These are phyloP conservation scores for Sinotaia quadrata DNA, from an alignment of 2,888 invertebrate genomes.

Conservation along the genomic window DNA sequence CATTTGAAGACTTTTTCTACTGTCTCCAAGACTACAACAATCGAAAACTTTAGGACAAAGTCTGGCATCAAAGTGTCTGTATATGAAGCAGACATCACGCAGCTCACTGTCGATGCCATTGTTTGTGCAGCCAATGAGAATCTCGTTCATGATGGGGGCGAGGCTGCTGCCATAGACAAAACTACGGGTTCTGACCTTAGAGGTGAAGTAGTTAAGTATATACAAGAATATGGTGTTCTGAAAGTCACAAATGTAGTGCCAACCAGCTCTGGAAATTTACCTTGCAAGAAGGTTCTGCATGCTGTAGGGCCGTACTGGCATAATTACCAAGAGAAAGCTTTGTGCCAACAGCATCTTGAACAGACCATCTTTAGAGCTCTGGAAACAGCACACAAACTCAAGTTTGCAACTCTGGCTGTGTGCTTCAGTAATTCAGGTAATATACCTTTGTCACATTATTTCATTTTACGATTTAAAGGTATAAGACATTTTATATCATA, in stretches of 20 bases:
- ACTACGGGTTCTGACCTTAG: conserved; percentile 8
- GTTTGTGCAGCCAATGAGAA: conserved; percentile 14
- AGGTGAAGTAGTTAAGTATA: not conserved
- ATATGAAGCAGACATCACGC: conserved; percentile 25
- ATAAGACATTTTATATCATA: too few relatives aligned
- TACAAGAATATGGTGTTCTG: not conserved
- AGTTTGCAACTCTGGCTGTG: conserved; percentile 1
- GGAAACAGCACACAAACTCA: not conserved
- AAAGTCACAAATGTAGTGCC: too few relatives aligned
- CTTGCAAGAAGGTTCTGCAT: too few relatives aligned
- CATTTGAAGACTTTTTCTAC: too few relatives aligned
- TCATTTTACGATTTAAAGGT: too few relatives aligned
- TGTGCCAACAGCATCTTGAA: conserved; percentile 4
- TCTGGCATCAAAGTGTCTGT: conserved; percentile 12
- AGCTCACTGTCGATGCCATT: conserved; percentile 23
- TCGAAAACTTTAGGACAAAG: not conserved
- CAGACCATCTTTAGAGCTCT: conserved; percentile 9
- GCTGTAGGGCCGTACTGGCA: conserved; percentile 31
- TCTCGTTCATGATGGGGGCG: conserved; percentile 22
- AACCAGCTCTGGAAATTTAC: too few relatives aligned
- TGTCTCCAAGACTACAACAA: too few relatives aligned
- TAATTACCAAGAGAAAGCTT: conserved; percentile 19
- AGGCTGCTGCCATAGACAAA: conserved; percentile 19
- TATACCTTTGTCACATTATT: too few relatives aligned
- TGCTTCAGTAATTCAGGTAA: conserved; percentile 10